Evolutionary conservation across 2,113 vertebrate genomes (phyloP), one percentile per base, ranked within the genome.

Genomic region (Pachypanchax playfairii): DNA sequence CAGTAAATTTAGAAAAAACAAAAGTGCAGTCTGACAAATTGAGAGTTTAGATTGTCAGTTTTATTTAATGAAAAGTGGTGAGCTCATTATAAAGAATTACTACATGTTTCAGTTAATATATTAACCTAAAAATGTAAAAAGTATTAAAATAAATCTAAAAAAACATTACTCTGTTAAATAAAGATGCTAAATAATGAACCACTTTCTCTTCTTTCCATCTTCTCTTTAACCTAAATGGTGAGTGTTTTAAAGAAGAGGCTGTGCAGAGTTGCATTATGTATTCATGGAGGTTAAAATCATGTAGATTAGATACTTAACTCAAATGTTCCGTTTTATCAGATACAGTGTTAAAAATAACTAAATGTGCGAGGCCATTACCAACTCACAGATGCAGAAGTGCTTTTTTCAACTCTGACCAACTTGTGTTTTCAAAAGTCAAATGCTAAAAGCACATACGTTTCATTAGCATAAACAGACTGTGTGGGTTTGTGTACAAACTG

Each of bases 381-480:
- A 17, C 56, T 81, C 60, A 47, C 50, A 24, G 55, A 57, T 57
- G 50, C 65, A 35, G 3, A 26, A 47, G 20, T 46, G 31, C 49
- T 54, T 21, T 58, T 13, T 2, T 70, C 50, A 57, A 3, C 50
- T 18, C 20, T 5, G 47, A 66, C 57, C 56, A 36, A 77, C 41
- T 20, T 18, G n/a, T 1, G 21, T 70, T 49, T 65, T 61, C 17
- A 52, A n/a, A 35, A 48, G 67, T 43, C 5, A 3, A 49, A 1
- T 2, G 1, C 31, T 51, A 9, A 56, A 70, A 62, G 65, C 12
- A 10, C 36, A 56, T 28, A 29, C 43, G 41, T 68, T 1, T 12
- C 13, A 65, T 82, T 64, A 56, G 49, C 66, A 78, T 78, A 68
- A 77, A 28, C 41, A 48, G 42, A 61, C 41, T 21, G 18, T 42